These are phyloP conservation scores for Podarcis lilfordi DNA, from an alignment of 2,797 vertebrate genomes.

Conservation along the genomic window DNA sequence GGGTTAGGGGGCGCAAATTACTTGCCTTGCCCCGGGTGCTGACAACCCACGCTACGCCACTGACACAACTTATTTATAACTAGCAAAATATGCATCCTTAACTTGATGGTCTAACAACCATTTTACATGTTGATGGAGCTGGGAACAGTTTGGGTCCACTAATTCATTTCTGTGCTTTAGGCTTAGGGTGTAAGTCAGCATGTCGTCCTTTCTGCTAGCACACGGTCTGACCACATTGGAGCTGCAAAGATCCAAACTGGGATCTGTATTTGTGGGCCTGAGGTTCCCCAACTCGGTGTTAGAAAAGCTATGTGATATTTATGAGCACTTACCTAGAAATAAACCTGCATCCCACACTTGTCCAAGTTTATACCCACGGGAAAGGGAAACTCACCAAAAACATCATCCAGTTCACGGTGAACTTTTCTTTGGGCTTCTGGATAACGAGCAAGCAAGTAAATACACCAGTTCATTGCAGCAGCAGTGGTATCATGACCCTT, in stretches of 20 bases:
- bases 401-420: conserved; percentile 87
- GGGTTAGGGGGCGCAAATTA: too few relatives aligned
- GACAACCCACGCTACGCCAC: too few relatives aligned
- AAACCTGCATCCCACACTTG: neutral
- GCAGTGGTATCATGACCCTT: conserved; percentile 98
- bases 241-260: neutral
- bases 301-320: too few relatives aligned
- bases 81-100: neutral
- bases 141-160: neutral
- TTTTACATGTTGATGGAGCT: neutral
- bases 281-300: neutral
- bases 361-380: neutral
- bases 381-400: conserved; percentile 85
- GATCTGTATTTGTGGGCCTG: too few relatives aligned
- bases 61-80: neutral
- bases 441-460: conserved; percentile 88
- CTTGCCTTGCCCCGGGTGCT: too few relatives aligned
- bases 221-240: neutral
- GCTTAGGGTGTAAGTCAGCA: neutral
- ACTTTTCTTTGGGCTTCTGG: conserved; percentile 88
- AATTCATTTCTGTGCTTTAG: neutral
- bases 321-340: neutral
- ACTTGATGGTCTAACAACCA: too few relatives aligned
- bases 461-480: conserved; percentile 88
- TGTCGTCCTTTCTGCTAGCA: neutral